These are phyloP conservation scores for Acanthosepion lycidas DNA, from an alignment of 2,888 invertebrate species.

Conservation along the genomic window DNA sequence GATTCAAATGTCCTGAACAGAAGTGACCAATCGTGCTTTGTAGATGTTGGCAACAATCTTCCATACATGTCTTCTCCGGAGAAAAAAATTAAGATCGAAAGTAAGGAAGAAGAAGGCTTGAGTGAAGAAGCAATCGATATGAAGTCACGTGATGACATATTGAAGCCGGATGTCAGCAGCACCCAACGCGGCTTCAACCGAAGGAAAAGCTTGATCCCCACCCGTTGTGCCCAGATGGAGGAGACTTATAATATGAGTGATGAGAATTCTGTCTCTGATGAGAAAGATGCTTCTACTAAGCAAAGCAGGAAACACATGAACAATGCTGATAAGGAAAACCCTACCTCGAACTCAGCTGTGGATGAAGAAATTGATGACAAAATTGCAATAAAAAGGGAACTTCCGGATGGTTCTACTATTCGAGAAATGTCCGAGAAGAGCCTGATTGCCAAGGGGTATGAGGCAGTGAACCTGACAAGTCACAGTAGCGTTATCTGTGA, in stretches of 20 bases:
- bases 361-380: constrained; percentile 49
- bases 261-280: constrained; percentile 61
- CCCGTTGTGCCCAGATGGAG: constrained; percentile 66
- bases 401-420: constrained; percentile 2
- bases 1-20: constrained; percentile 58
- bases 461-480: constrained; percentile 38
- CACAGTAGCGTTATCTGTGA: constrained; percentile 45
- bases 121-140: constrained; percentile 53
- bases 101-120: constrained; percentile 58
- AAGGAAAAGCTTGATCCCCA: constrained; percentile 70
- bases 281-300: constrained; percentile 52
- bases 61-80: constrained; percentile 65
- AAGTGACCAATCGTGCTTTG: constrained; percentile 63
- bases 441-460: constrained; percentile 8
- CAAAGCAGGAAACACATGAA: background rate
- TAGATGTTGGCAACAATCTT: constrained; percentile 65
- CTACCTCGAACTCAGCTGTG: constrained; percentile 48
- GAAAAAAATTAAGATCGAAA: constrained; percentile 65
- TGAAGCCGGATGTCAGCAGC: constrained; percentile 50
- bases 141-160: constrained; percentile 49
- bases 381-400: constrained; percentile 46
- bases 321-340: background rate
- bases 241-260: constrained; percentile 63
- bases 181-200: constrained; percentile 61
- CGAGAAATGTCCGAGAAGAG: constrained; percentile 40